Conservation (phyloP, 2,113 vertebrate genomes). For the Herpetotheres cachinnans region DNA sequence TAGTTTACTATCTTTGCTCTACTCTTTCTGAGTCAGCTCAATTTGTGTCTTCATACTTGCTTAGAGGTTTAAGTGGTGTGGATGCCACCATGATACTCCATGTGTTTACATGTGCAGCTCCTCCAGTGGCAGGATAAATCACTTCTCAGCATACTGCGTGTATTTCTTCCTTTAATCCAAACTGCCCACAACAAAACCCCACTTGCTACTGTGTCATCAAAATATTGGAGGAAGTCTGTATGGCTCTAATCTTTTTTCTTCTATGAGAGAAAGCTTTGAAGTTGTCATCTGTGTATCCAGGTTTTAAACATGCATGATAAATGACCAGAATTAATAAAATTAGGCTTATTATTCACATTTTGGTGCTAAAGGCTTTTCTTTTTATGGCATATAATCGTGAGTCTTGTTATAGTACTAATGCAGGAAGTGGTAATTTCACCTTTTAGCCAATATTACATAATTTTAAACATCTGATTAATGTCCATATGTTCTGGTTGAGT, state of each 20-base stretch:
- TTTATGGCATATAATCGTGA: neutral
- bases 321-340: neutral
- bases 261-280: neutral
- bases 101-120: neutral
- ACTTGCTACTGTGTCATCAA: neutral
- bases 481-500: neutral
- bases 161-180: neutral
- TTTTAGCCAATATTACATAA: neutral
- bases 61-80: neutral
- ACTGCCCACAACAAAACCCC: neutral
- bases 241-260: neutral
- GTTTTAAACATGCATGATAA: neutral
- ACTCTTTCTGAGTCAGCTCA: neutral
- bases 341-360: neutral
- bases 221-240: neutral
- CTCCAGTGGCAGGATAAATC: neutral
- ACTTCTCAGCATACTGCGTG: fast-evolving
- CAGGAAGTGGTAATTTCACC: neutral
- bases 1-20: neutral
- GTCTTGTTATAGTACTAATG: neutral
- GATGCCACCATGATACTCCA: neutral
- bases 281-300: neutral
- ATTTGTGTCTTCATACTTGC: neutral
- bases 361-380: neutral
- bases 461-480: neutral